These are phyloP conservation scores for Zoanthus sansibaricus DNA, from an alignment of 92 coral and sea anemone genomes.

Conservation along the genomic window DNA sequence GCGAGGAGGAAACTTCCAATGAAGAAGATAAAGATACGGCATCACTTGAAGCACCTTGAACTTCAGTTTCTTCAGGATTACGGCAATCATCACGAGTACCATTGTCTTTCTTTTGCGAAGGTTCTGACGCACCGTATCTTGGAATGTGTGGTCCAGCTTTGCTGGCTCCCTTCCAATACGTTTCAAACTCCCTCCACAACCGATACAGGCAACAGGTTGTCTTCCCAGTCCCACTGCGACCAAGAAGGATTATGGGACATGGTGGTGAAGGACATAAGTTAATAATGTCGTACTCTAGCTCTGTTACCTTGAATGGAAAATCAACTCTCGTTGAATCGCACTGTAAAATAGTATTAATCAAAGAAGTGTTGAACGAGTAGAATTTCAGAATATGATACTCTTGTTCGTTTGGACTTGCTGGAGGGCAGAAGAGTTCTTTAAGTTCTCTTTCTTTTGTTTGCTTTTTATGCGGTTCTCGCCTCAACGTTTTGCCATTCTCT, in stretches of 20 bases:
- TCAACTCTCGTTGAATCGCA: constrained; percentile 69
- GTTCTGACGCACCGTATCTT: constrained; percentile 49
- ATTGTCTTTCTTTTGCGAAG: constrained; percentile 6
- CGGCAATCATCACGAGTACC: neutral
- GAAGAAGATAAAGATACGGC: neutral
- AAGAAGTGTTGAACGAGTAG: constrained; percentile 81
- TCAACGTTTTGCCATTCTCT: neutral
- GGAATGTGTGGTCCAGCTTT: constrained; percentile 90
- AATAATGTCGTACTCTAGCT: constrained; percentile 94
- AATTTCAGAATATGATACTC: constrained; percentile 97
- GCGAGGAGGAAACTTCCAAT: neutral
- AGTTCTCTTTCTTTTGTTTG: constrained; percentile 20
- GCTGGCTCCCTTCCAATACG: constrained; percentile 87
- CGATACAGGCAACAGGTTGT: constrained; percentile 98
- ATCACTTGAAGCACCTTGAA: neutral
- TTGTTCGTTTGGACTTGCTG: constrained; percentile 93
- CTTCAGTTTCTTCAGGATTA: neutral
- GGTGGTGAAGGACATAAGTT: constrained; percentile 80
- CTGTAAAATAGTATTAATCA: constrained; percentile 82
- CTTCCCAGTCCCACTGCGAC: constrained; percentile 99
- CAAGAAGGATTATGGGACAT: constrained; percentile 83
- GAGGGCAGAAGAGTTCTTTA: constrained; percentile 80
- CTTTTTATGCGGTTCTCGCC: neutral
- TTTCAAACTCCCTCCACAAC: constrained; percentile 86
- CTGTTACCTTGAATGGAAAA: constrained; percentile 95